Base-by-base conservation (phyloP, 2,888 invertebrate genomes). In the Drosophila fungiperda region DNA sequence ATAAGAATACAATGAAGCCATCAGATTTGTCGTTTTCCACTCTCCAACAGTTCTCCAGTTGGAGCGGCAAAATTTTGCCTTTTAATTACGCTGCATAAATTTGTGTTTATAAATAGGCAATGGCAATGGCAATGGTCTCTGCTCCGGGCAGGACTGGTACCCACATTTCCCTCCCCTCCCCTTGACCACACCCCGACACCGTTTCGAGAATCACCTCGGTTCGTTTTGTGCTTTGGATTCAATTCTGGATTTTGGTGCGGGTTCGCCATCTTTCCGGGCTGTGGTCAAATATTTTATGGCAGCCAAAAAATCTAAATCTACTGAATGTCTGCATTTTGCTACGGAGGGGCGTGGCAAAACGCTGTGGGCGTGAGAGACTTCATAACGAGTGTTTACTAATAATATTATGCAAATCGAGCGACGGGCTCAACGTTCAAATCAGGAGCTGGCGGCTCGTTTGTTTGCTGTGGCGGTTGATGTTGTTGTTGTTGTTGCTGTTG, bases 51-150 rank as follows among this genome's bases (percentile, higher is more conserved):
- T 26, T 26, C 49, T 57, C 58, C 54, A 54, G 29, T 57, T 69
- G 52, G 55, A 53, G 49, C 59, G 68, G 69, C 60, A 75, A 74
- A 89, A 88, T 89, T 89, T 87, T 89, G 87, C 89, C 88, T 89
- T 89, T 89, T 89, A 89, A 89, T 89, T 89, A 87, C 86, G 88
- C 89, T 87, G 89, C 89, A 89, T 89, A 89, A 89, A 89, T 89
- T 89, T 89, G 88, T 85, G 88, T 85, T 80, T 78, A 85, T 89
- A 88, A 89, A 89, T 88, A 88, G 84, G 87, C 78, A 81, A 75
- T 74, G 68, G 73, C 74, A 61, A 38, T 62, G 73, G 61, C 49
- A 35, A 32, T 63, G 55, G 57, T 26, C 38, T 57, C 48, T 53
- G 45, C 45, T 40, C 48, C 42, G 67, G 42, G 42, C 60, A 67